Evolutionary conservation across 2,113 vertebrate species (phyloP).

Genomic region (Albula goreensis): DNA sequence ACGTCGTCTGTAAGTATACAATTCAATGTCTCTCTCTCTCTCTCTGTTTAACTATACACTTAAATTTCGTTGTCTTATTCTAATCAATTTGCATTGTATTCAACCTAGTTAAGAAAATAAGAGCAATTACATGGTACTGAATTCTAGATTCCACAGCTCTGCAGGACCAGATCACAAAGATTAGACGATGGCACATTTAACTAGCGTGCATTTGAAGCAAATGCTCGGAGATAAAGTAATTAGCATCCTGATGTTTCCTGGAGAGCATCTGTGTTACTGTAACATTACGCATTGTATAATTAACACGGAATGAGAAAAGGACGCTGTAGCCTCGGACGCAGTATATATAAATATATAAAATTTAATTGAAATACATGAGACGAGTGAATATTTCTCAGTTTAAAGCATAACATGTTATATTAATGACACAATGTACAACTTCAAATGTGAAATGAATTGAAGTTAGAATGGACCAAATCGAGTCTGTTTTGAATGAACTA

Average conservation of each 20-base stretch:
- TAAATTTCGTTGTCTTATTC: background rate
- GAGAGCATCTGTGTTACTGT: background rate
- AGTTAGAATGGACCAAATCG: no score
- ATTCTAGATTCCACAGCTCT: no score
- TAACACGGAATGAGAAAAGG: background rate
- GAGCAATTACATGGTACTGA: no score
- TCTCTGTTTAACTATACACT: background rate
- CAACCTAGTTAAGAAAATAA: no score
- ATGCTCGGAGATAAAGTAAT: background rate
- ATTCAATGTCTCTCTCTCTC: background rate
- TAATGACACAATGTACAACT: no score
- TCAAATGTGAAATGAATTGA: no score
- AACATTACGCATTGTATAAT: background rate
- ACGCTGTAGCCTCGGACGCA: no score
- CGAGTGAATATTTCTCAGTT: background rate
- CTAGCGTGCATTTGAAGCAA: background rate
- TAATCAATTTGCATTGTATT: background rate
- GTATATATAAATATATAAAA: no score
- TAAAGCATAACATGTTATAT: no score
- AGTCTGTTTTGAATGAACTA: no score
- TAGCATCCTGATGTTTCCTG: no score
- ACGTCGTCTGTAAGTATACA: slow-evolving; percentile 20
- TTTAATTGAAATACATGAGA: background rate
- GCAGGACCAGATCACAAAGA: background rate
- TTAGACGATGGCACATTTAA: background rate